Conservation (phyloP, 2,888 invertebrate genomes). For the Cerceris rybyensis region DNA sequence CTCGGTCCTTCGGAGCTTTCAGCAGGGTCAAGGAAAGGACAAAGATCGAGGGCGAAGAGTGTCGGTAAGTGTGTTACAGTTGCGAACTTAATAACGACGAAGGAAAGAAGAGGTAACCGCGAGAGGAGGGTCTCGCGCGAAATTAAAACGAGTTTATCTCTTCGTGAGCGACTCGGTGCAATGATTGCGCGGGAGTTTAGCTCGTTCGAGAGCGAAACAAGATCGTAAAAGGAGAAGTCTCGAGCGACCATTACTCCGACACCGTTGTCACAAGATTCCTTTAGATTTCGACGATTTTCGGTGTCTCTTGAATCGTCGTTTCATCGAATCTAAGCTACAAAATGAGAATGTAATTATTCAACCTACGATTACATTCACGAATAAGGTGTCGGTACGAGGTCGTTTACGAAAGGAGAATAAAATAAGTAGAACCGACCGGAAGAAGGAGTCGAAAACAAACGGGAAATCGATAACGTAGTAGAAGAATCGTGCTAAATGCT, state of each 20-base stretch:
- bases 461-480: conserved; percentile 52
- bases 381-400: conserved; percentile 20
- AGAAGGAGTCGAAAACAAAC: conserved; percentile 48
- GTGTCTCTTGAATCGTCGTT: conserved; percentile 24
- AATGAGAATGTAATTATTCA: neutral
- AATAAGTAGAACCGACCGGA: conserved; percentile 9
- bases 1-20: neutral
- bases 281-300: neutral
- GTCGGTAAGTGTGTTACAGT: conserved; percentile 21
- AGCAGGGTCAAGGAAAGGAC: conserved; percentile 1
- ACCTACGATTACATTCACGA: neutral
- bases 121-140: conserved; percentile 5
- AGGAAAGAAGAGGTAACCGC: conserved; percentile 2
- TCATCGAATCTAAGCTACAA: neutral
- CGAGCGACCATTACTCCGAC: conserved; percentile 41
- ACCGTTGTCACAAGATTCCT: neutral
- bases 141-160: conserved; percentile 31
- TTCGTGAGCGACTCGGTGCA: neutral
- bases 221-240: neutral
- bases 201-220: neutral
- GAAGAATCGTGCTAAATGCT: conserved; percentile 42
- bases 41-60: conserved; percentile 21
- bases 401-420: conserved; percentile 42
- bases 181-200: neutral
- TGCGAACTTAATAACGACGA: conserved; percentile 5